Percentiles rank a stretch among this genome's conserved stretches.
Conservation (phyloP, 2,888 invertebrate genomes). For the Agrotis segetum region DNA sequence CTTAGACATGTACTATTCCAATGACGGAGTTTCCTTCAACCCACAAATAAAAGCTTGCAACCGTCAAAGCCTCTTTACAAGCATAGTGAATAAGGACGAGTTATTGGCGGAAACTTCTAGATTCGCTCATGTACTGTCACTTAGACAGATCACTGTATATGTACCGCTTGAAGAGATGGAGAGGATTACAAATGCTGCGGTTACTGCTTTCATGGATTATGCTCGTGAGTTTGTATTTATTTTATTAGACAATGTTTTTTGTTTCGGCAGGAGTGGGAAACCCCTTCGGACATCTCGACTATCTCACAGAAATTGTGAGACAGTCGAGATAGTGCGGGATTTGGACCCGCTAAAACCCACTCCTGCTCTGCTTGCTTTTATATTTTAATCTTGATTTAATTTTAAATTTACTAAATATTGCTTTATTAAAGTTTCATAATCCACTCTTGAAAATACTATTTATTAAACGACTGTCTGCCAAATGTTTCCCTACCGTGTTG, state of each 20-base stretch:
- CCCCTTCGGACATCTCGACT: not conserved
- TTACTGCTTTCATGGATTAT: slow-evolving; percentile 87
- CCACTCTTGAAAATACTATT: too few species aligned
- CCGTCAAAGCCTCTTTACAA: slow-evolving; percentile 85
- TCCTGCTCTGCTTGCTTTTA: too few species aligned
- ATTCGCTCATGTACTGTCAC: slow-evolving; percentile 84
- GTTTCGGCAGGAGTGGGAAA: not conserved
- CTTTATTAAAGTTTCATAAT: too few species aligned
- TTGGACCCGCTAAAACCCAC: not conserved
- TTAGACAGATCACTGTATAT: slow-evolving; percentile 84
- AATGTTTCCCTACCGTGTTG: too few species aligned
- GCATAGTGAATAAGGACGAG: slow-evolving; percentile 80
- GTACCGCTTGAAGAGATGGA: slow-evolving; percentile 86
- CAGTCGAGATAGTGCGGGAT: not conserved
- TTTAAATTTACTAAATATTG: too few species aligned
- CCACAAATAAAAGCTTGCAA: slow-evolving; percentile 91
- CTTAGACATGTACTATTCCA: slow-evolving; percentile 93
- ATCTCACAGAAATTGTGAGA: not conserved
- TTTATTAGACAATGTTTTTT: too few species aligned
- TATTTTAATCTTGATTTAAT: too few species aligned
- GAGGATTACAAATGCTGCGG: slow-evolving; percentile 84
- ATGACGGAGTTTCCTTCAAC: slow-evolving; percentile 91
- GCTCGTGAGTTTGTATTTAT: too few species aligned
- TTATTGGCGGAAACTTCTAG: slow-evolving; percentile 83
- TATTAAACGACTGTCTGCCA: too few species aligned